A percentile compares a stretch with the other conserved stretches of the same genome.
Conservation (phyloP, 2,888 invertebrate species). For the Cryptocheilus praepositus region DNA sequence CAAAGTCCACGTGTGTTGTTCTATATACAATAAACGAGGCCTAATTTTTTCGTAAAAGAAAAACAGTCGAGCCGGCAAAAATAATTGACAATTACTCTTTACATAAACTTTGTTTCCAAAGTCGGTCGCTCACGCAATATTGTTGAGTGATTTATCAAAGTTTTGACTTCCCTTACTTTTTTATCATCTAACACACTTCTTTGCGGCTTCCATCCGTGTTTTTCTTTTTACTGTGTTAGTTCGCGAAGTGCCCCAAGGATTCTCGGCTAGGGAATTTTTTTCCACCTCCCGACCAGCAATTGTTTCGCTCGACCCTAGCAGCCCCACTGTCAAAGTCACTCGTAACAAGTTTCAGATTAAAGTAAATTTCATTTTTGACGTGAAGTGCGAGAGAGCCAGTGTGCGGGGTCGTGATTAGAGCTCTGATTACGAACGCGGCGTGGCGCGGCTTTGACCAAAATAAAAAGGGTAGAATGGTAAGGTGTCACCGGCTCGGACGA, state of each 20-base stretch:
- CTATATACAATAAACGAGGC: neutral
- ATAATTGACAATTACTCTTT: too few species aligned
- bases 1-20: too few species aligned
- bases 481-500: conserved; percentile 18
- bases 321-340: conserved; percentile 26
- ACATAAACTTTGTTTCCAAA: too few species aligned
- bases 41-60: neutral
- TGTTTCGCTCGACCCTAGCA: too few species aligned
- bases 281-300: neutral
- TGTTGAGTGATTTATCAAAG: too few species aligned
- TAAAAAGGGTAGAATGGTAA: conserved; percentile 63
- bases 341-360: conserved; percentile 42
- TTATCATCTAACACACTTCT: too few species aligned
- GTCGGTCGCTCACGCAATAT: too few species aligned
- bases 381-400: conserved; percentile 31
- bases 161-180: too few species aligned
- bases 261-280: conserved; percentile 33
- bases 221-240: too few species aligned
- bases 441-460: conserved; percentile 61
- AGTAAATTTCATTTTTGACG: conserved; percentile 26
- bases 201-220: too few species aligned
- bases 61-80: too few species aligned
- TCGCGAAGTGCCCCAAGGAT: too few species aligned
- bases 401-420: conserved; percentile 26
- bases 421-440: conserved; percentile 52